Evolutionary conservation across 2,888 invertebrate species (phyloP), one percentile per base, ranked within the genome.

Genomic region (Camponotus fellah): DNA sequence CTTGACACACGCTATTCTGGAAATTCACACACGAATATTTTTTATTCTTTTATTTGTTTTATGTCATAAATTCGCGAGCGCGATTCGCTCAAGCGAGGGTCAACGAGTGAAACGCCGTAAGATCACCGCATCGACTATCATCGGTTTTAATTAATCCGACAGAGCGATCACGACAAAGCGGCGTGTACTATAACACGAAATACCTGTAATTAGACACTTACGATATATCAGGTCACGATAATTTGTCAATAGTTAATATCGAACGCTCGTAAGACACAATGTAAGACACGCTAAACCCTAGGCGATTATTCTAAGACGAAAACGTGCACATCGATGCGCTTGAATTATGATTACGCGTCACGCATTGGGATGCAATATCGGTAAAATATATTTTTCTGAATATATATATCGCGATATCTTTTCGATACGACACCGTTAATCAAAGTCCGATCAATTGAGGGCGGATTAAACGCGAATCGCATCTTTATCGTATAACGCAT

Each of bases 131-230:
- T 43, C 69, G 71, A 53, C 34, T 32, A n/a, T 49, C 26, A 9
- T 69, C 46, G 26, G 34, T 71, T 26, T 26, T 34, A 60, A 64
- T 46, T 21, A 46, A 14, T 34, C 17, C 40, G 64, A 32, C 10
- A 43, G 12, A 43, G 26, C 79, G 66, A 82, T 58, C 12, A 26
- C 82, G 53, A 77, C 26, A 46, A 66, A 43, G 49, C 26, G 65
- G 37, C 65, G 65, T n/a, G n/a, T 17, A 58, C 49, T 65, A 77
- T 46, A 68, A 82, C 76, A 43, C 40, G 83, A 83, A 79, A 82
- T 80, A 75, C 12, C 53, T 65, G 17, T 56, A 46, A 40, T 76
- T 82, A 49, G 79, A 75, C 83, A 89, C 82, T 87, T 87, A 81
- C 65, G 12, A 66, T 56, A 60, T 81, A 68, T 81, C 58, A 46